These are phyloP conservation scores for Pteropus alecto DNA, from an alignment of 2,113 vertebrate species.

Conservation along the genomic window DNA sequence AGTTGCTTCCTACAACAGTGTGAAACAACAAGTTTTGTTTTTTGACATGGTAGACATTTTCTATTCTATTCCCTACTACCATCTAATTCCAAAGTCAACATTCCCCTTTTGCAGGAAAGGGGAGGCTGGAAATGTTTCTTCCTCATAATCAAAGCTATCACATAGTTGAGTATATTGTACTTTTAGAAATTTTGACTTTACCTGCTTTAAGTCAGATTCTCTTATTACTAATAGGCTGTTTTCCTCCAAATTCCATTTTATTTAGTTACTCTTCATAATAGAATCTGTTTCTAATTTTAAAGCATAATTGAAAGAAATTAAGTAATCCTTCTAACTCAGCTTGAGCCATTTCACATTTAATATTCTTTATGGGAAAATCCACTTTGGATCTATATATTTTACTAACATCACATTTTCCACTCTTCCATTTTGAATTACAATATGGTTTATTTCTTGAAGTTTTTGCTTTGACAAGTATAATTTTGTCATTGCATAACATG, in stretches of 20 bases:
- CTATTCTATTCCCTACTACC: background rate
- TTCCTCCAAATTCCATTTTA: background rate
- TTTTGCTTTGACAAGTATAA: conserved; percentile 42
- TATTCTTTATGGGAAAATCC: background rate
- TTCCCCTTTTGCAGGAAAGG: background rate
- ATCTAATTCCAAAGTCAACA: background rate
- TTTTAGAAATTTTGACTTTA: background rate
- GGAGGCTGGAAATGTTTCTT: background rate
- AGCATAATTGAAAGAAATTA: conserved; percentile 49
- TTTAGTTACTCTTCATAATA: conserved; percentile 49
- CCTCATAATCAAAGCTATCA: background rate
- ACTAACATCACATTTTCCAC: conserved; percentile 35
- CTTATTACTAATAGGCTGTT: conserved; percentile 20
- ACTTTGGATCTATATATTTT: conserved; percentile 9
- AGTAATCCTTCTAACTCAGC: background rate
- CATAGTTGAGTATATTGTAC: background rate
- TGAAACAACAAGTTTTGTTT: background rate
- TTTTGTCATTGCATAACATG: conserved; percentile 40
- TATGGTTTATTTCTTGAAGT: conserved; percentile 48
- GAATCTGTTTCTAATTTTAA: conserved; percentile 45
- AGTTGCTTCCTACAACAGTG: background rate
- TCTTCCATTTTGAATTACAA: conserved; percentile 28
- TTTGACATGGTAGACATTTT: background rate
- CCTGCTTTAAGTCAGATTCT: background rate
- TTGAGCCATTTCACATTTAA: conserved; percentile 30